Base-by-base conservation (phyloP, 1,140 invertebrate genomes). In the Hormaphis cornu region DNA sequence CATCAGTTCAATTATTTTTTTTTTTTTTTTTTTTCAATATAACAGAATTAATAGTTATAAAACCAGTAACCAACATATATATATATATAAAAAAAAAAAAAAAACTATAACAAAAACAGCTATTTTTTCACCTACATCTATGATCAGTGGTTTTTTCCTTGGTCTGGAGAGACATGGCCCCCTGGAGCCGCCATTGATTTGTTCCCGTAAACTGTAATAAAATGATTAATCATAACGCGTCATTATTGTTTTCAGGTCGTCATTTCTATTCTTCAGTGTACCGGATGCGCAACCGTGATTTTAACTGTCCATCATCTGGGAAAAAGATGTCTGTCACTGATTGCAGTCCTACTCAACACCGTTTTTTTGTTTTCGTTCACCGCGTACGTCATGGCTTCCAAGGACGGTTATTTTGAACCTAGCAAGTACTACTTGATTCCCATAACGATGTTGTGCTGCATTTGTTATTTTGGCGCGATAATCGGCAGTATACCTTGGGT, bases 401-500 rank as follows among this genome's bases (percentile, higher is more conserved):
- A 48, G 48, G 48, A 66, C 2, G n/a, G n/a, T n/a, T n/a, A n/a
- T n/a, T n/a, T n/a, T n/a, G n/a, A n/a, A n/a, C n/a, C n/a, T n/a
- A n/a, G n/a, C n/a, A n/a, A n/a, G n/a, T n/a, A n/a, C n/a, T 20
- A 30, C 14, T 71, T 71, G 71, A 37, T 73, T 16, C 54, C 70
- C 5, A 50, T 73, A 26, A 33, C 66, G 9, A 5, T 72, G 8
- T 70, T 72, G 20, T 69, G 58, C 26, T 12, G 26, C 10, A 42
- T 72, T 8, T 42, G 22, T 42, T 71, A 70, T 46, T 72, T 72
- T n/a, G 37, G 54, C 7, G 28, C 33, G 22, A 71, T 70, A 16
- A 53, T 74, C 28, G 26, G 30, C 7, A 20, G 69, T 16, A 53
- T 74, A 42, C 73, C 73, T 52, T 74, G 72, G 72, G 71, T 73